Base-by-base conservation (phyloP, 1,140 invertebrate species). In the Ceratosolen fusciceps region DNA sequence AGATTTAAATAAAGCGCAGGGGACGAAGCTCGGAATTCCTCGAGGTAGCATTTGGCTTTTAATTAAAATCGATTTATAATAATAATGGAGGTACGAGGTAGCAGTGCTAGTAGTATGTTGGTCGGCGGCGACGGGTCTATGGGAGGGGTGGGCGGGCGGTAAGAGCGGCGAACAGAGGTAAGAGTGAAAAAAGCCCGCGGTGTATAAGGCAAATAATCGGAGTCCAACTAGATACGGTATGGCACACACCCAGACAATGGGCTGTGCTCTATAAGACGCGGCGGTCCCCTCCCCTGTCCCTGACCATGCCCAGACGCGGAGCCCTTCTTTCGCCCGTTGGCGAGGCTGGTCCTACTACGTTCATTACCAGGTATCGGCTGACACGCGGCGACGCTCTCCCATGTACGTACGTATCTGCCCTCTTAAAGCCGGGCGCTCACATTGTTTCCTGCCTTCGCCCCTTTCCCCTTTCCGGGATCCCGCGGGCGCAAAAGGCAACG, bases 361-460 rank as follows among this genome's bases (percentile, higher is more conserved):
- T 77, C 76, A 77, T 77, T 77, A 71, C 54, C 76, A 67, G 1
- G 37, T 3, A 9, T 26, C 67, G n/a, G 2, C 67, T 71, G 76
- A 77, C 76, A 77, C 75, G 74, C 58, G 16, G 73, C 73, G 58
- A 29, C 39, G 58, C 1, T 43, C 34, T 10, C 21, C 29, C 52
- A 54, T 39, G 54, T 52, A 71, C 26, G 24, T 71, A 31, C 24
- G 34, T 68, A 47, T 29, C 24, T 21, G 26, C n/a, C 9, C 37
- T 47, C 54, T 70, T 37, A 71, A 70, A 71, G 67, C 62, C 0
- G 43, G 49, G 58, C 58, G 43, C 74, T 74, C 58, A 43, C 76
- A 77, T 77, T 77, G 76, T 77, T 77, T 75, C 56, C 56, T 39
- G 73, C 73, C n/a, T 43, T 31, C 21, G 73, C 52, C 29, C 34